These are phyloP conservation scores for Aphidoletes aphidimyza DNA, from an alignment of 2,888 invertebrate genomes.

Conservation along the genomic window DNA sequence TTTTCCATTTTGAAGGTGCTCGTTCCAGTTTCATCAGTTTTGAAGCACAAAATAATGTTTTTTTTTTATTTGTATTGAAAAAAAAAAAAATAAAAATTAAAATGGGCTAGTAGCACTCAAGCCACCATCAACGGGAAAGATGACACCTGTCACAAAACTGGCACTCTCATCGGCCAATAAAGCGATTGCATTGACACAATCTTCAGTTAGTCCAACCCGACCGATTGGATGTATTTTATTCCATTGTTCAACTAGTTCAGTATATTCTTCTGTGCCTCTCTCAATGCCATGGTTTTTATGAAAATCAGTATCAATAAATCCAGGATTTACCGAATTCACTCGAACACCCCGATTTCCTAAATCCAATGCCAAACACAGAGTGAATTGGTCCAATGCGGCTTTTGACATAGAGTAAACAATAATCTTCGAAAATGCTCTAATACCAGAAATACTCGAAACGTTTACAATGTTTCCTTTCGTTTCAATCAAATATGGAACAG, in stretches of 20 bases:
- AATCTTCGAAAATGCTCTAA: too few species aligned
- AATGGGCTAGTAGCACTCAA: slow-evolving; percentile 86
- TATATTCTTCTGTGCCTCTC: slow-evolving; percentile 72
- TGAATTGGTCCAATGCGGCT: slow-evolving; percentile 93
- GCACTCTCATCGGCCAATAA: slow-evolving; percentile 90
- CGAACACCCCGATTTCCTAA: slow-evolving; percentile 83
- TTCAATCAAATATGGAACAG: too few species aligned
- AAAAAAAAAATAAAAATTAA: too few species aligned
- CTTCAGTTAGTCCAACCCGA: slow-evolving; percentile 82
- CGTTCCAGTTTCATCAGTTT: too few species aligned
- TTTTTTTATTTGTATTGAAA: too few species aligned
- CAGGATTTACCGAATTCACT: slow-evolving; percentile 91
- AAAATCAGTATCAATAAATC: slow-evolving; percentile 88
- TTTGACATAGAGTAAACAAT: slow-evolving; percentile 76
- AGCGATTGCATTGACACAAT: slow-evolving; percentile 89
- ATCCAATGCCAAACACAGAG: slow-evolving; percentile 90
- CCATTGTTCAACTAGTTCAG: slow-evolving; percentile 83
- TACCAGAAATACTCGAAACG: too few species aligned
- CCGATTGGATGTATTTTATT: slow-evolving; percentile 93
- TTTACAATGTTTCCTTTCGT: too few species aligned
- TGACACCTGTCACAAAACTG: slow-evolving; percentile 90
- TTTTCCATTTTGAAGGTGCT: too few species aligned
- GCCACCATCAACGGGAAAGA: slow-evolving; percentile 91
- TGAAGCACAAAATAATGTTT: too few species aligned
- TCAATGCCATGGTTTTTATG: slow-evolving; percentile 83